phyloP scores from a whole-genome alignment of 1,140 invertebrate species.

The Heliconius eleuchia region DNA sequence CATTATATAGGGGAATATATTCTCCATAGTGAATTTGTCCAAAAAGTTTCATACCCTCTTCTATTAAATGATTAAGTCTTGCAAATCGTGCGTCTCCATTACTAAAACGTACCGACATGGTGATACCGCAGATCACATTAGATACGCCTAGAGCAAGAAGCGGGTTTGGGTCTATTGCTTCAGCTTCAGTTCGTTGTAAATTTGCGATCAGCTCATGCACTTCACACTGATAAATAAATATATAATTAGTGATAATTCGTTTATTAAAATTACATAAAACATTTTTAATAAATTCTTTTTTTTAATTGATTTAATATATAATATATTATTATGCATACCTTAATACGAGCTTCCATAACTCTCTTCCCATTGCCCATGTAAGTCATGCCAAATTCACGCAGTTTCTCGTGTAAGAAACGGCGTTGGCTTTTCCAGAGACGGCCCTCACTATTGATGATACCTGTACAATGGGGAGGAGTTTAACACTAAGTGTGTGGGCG shows the following conservation, averaged over 20 bases:
- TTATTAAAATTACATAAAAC: background rate
- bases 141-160: slow-evolving; percentile 90
- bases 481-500: slow-evolving; percentile 55
- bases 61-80: slow-evolving; percentile 90
- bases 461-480: slow-evolving; percentile 82
- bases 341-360: slow-evolving; percentile 92
- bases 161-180: slow-evolving; percentile 86
- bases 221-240: slow-evolving; percentile 83
- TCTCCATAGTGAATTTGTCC: slow-evolving; percentile 88
- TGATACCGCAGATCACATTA: slow-evolving; percentile 95
- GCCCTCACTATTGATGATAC: slow-evolving; percentile 95
- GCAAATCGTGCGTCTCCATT: slow-evolving; percentile 88
- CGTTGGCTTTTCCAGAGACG: slow-evolving; percentile 96
- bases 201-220: slow-evolving; percentile 87
- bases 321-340: slow-evolving; percentile 74
- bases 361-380: slow-evolving; percentile 89
- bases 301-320: background rate
- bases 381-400: slow-evolving; percentile 95
- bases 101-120: slow-evolving; percentile 93
- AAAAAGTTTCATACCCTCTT: slow-evolving; percentile 94
- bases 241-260: background rate
- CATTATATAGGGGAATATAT: slow-evolving; percentile 82
- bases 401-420: slow-evolving; percentile 93
- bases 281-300: background rate
- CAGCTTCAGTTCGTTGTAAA: slow-evolving; percentile 83